Base-by-base conservation (phyloP, 2,888 invertebrate genomes). In the Eledona agricola region DNA sequence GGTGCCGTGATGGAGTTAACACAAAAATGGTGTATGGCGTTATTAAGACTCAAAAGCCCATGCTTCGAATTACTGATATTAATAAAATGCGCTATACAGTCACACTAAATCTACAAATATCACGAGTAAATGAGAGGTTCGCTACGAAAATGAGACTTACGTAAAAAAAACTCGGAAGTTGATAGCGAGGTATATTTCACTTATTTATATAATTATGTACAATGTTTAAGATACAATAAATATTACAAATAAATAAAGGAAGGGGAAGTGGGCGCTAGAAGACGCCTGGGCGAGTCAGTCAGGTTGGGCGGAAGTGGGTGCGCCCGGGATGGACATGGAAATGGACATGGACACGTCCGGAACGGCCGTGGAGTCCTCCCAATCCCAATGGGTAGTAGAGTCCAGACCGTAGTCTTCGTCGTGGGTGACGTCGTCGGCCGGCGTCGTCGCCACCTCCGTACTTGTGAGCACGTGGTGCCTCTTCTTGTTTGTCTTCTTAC, bases 391-490 rank as follows among this genome's bases (percentile, higher is more conserved):
- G 20, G 78, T 75, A 47, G 76, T 73, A 25, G 72, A 67, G 28
- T 76, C 76, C 58, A 76, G 66, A 31, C 72, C 72, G 40, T 75
- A 77, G 60, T 76, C 77, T 57, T 76, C 74, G 55, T 76, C 75
- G 35, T 66, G 63, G 37, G 70, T 72, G 75, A 78, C 57, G 74
- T 80, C 74, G 67, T 82, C 72, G 49, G 81, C 79, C 65, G 76
- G 76, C 60, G 75, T 71, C 63, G 78, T 77, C 20, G 60, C 79
- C 34, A 78, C 78, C 61, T 79, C 78, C 57, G 80, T 79, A 62
- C 79, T 65, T 26, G 60, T 59, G 40, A 59, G 65, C 58, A 66
- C 63, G 80, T 81, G 73, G 78, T 80, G 78, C 65, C 68, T 80
- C 75, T 76, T 79, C 77, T 73, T 79, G 79, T 49, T 56, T 56